Base-by-base conservation (phyloP, 2,888 invertebrate genomes). In the Melitaea athalia region DNA sequence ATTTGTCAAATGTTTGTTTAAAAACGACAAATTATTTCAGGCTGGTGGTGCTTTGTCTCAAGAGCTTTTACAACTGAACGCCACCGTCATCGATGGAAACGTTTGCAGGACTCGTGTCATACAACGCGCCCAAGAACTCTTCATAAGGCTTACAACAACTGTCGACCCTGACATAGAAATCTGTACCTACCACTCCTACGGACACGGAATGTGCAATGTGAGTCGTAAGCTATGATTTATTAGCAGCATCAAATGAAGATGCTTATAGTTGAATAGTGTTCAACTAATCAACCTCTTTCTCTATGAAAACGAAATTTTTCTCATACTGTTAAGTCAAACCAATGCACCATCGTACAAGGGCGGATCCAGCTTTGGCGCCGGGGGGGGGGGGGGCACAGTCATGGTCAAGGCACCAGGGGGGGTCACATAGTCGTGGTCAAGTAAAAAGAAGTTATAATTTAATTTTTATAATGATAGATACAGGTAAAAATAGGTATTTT, bases 161-260 rank as follows among this genome's bases (percentile, higher is more conserved):
- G 81, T 86, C 0, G 80, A 88, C 49, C 83, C 87, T 0, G 75
- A 80, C 45, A 74, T 85, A 45, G 88, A 87, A 62, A 59, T 87
- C 50, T 88, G 88, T 76, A 83, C 84, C 45, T 82, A 78, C 77
- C 82, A 81, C 76, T 73, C 80, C 0, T 42, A 69, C 3, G 77
- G 79, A 59, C 72, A 68, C 33, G 87, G 87, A 15, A 84, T 81
- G 64, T 87, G 87, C 72, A 82, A 83, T 38, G 88, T 87, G 69
- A 85, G 86, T 38, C 38, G 43, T 4, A 43, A 10, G 3, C 43
- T 43, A 0, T 10, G 43, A 38, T 5, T 38, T 52, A 11, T 52
- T 8, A 10, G 8, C 8, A 49, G n/a, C 5, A n/a, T 15, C n/a
- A 49, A n/a, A 49, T n/a, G 7, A 49, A 14, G 24, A 4, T 52